A percentile compares a stretch with the other conserved stretches of the same genome.
Evolutionary conservation across 2,888 invertebrate species (phyloP).

Genomic region (Ochlodes sylvanus): DNA sequence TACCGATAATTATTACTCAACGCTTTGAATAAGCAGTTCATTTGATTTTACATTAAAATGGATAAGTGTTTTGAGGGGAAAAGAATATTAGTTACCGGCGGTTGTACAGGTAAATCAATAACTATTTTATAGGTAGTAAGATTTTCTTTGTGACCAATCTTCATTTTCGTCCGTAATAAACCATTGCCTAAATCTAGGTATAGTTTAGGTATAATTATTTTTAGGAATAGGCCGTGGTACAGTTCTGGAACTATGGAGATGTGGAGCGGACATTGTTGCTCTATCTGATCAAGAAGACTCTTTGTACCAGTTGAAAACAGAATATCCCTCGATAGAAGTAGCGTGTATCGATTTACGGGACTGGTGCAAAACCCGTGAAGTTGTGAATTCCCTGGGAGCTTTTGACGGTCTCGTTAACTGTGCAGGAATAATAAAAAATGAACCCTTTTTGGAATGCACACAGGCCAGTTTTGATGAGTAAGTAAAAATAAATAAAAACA

Average conservation of each 20-base stretch:
- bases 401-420: constrained; percentile 95
- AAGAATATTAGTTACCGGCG: constrained; percentile 93
- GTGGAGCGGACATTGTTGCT: constrained; percentile 90
- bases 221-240: constrained; percentile 90
- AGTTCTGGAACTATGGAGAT: constrained; percentile 86
- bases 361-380: constrained; percentile 89
- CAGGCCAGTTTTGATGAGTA: constrained; percentile 89
- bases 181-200: not conserved
- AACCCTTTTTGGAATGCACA: constrained; percentile 89
- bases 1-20: not conserved
- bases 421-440: constrained; percentile 90
- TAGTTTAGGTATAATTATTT: not conserved
- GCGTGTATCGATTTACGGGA: constrained; percentile 88
- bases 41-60: constrained; percentile 50
- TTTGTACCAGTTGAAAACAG: constrained; percentile 85
- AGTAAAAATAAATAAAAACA: constrained; percentile 47
- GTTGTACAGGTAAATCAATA: constrained; percentile 89
- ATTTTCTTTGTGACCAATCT: not conserved
- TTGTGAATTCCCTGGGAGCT: constrained; percentile 80
- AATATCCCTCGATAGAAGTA: constrained; percentile 85
- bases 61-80: constrained; percentile 87
- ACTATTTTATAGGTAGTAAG: not conserved
- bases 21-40: not conserved
- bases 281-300: constrained; percentile 88
- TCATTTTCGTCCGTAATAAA: not conserved